Conservation (phyloP, 2,113 vertebrate genomes). For the Motacilla alba region DNA sequence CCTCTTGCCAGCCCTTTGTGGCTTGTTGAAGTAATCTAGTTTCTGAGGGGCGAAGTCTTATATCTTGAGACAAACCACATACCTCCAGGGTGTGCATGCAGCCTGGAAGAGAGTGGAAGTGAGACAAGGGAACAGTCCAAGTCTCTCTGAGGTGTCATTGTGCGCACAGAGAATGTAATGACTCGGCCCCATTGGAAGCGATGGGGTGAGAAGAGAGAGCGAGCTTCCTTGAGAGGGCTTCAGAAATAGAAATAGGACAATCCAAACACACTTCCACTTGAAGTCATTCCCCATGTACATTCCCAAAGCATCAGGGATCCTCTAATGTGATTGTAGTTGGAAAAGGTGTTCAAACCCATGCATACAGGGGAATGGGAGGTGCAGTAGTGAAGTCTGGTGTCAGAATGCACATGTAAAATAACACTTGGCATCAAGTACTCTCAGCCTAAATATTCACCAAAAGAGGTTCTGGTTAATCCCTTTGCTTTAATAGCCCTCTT, state of each 20-base stretch:
- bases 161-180: background rate
- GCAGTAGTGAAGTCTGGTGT: background rate
- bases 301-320: background rate
- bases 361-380: background rate
- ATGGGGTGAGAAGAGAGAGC: slow-evolving; percentile 60
- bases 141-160: slow-evolving; percentile 61
- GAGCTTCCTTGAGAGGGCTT: slow-evolving; percentile 39
- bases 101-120: slow-evolving; percentile 55
- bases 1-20: slow-evolving; percentile 29
- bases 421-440: background rate
- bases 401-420: background rate
- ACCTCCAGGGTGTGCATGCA: slow-evolving; percentile 65
- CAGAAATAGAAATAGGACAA: slow-evolving; percentile 49
- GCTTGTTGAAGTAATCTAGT: slow-evolving; percentile 53
- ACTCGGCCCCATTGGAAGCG: slow-evolving; percentile 57
- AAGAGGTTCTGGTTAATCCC: slow-evolving; percentile 16
- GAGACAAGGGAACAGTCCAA: slow-evolving; percentile 60
- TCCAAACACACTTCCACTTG: background rate
- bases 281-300: background rate
- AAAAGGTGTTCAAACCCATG: background rate
- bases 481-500: background rate
- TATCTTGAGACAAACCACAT: slow-evolving; percentile 70
- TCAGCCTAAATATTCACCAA: background rate
- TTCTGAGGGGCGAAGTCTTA: slow-evolving; percentile 59
- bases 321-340: background rate